Base-by-base conservation (phyloP, 2,797 vertebrate species). In the Sternarchorhynchus goeldii region DNA sequence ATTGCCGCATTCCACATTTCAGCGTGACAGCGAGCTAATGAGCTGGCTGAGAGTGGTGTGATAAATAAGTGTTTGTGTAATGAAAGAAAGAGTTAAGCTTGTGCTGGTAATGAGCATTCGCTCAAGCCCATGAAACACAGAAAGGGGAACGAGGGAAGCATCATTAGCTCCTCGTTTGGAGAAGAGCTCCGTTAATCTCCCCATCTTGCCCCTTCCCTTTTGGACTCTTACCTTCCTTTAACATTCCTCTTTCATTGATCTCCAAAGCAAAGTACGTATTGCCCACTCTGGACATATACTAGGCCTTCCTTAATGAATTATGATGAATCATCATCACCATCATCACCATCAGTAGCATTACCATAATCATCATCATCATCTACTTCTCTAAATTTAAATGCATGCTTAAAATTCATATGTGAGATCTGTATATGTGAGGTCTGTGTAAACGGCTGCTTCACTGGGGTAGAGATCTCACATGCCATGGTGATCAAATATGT, bases 51-150 rank as follows among this genome's bases (percentile, higher is more conserved):
- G 80, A 83, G 80, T 67, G 59, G 81, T 21, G 65, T 73, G 82
- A 81, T 81, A 78, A 83, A 85, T 83, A 82, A 81, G 79, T 74
- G 81, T 75, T 85, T 83, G 81, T 76, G 77, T 78, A 85, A 85
- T 80, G 78, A 74, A 79, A 68, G 58, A 56, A 81, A 66, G 73
- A 73, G 69, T 45, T 65, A 80, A 71, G 71, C 31, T 59, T 76
- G 12, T 45, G 65, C 84, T 78, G 63, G 39, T 76, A 75, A 60
- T 70, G 59, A 4, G 5, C 65, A 59, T 36, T 78, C 70, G 66
- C 72, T 75, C 29, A 73, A 80, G 75, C 70, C 25, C 45, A 57
- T 59, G 21, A 72, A 77, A 78, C 60, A 39, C 36, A 62, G 31
- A 75, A 66, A 57, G 70, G 73, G 16, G 58, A 53, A 69, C 20